Evolutionary conservation across 1,140 invertebrate genomes (phyloP).

Genomic region (Ridgeia piscesae): DNA sequence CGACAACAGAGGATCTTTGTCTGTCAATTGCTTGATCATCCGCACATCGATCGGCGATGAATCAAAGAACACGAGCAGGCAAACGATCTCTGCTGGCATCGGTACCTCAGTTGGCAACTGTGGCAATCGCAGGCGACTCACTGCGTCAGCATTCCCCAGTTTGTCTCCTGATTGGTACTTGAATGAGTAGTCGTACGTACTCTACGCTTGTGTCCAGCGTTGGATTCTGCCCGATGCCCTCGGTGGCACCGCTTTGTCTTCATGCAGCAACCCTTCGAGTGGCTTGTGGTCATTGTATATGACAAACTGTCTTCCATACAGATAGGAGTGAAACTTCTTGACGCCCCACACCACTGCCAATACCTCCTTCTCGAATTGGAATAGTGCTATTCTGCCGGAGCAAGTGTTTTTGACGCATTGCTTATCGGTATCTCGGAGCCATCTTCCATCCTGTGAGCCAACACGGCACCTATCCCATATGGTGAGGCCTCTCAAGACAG

Average conservation of each 20-base stretch:
- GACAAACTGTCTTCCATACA: constrained; percentile 57
- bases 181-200: constrained; percentile 49
- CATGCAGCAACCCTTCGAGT: constrained; percentile 35
- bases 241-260: constrained; percentile 34
- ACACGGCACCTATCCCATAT: too few relatives aligned
- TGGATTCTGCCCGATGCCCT: constrained; percentile 45
- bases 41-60: background rate
- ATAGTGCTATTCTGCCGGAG: constrained; percentile 54
- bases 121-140: constrained; percentile 41
- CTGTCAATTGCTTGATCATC: background rate
- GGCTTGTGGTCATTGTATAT: constrained; percentile 61
- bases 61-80: background rate
- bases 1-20: background rate
- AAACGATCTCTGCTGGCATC: background rate
- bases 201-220: constrained; percentile 48
- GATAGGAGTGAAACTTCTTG: constrained; percentile 54
- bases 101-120: background rate
- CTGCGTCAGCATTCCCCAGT: constrained; percentile 43
- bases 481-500: too few relatives aligned
- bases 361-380: constrained; percentile 61
- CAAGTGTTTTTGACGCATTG: constrained; percentile 57
- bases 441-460: too few relatives aligned
- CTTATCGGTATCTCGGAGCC: constrained; percentile 35
- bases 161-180: constrained; percentile 38
- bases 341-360: constrained; percentile 58